Conservation (phyloP, 2,797 vertebrate species). For the Pangasius macronema region DNA sequence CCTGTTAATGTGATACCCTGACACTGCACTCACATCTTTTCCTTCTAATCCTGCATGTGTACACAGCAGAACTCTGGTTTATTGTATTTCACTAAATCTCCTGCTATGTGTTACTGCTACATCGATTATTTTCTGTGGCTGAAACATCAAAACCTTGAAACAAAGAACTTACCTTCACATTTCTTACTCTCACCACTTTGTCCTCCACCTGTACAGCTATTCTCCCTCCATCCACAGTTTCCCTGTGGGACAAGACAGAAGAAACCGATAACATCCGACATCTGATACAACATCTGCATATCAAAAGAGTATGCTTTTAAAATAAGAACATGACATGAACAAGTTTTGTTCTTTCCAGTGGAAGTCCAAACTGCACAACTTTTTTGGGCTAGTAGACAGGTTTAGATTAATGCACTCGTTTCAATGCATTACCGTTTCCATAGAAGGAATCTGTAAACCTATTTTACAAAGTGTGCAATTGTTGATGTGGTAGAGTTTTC, state of each 20-base stretch:
- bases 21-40: slow-evolving; percentile 23
- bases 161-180: slow-evolving; percentile 82
- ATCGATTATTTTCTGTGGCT: not conserved
- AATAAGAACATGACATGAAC: not conserved
- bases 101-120: not conserved
- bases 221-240: slow-evolving; percentile 82
- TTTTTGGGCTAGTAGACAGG: not conserved
- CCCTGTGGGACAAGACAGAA: slow-evolving; percentile 77
- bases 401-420: not conserved
- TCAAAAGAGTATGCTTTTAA: not conserved
- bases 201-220: slow-evolving; percentile 89
- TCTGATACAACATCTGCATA: not conserved
- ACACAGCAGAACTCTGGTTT: not conserved
- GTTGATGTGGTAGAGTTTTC: not conserved
- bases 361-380: not conserved
- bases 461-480: not conserved
- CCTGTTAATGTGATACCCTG: slow-evolving; percentile 61
- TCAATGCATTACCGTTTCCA: not conserved
- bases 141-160: not conserved
- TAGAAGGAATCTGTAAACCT: not conserved
- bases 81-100: not conserved
- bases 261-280: not conserved
- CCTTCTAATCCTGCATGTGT: not conserved
- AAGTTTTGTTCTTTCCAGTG: no score
- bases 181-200: slow-evolving; percentile 86